These are phyloP conservation scores for Bradynema listronoti DNA, from an alignment of 1,140 invertebrate genomes.

Conservation along the genomic window DNA sequence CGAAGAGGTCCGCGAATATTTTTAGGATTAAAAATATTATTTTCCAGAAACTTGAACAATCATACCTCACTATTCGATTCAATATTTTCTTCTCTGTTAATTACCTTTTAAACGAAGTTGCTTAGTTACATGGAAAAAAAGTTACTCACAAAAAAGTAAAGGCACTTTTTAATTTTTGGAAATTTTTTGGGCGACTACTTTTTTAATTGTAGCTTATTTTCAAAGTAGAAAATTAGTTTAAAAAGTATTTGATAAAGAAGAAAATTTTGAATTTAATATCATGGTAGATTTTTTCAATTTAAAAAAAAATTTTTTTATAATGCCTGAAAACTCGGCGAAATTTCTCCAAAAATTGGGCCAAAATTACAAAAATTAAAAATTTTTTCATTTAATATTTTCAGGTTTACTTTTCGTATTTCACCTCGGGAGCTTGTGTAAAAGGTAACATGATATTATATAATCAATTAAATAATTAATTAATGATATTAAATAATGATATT, in stretches of 20 bases:
- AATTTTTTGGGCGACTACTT: background rate
- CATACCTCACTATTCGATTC: background rate
- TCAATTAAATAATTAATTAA: too few species aligned
- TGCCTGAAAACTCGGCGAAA: background rate
- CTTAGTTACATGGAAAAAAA: background rate
- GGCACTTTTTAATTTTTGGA: background rate
- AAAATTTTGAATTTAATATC: slow-evolving; percentile 23
- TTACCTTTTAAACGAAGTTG: background rate
- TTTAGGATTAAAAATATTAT: slow-evolving; percentile 4
- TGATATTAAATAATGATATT: too few species aligned
- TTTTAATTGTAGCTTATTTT: slow-evolving; percentile 6
- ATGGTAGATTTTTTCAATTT: too few species aligned
- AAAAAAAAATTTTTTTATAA: background rate
- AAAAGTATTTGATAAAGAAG: background rate
- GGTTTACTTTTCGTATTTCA: slow-evolving; percentile 48
- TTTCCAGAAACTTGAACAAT: background rate
- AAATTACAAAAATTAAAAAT: background rate
- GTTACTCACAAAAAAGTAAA: background rate
- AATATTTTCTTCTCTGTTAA: background rate
- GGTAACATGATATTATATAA: too few species aligned
- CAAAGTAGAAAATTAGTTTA: background rate
- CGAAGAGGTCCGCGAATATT: slow-evolving; percentile 38
- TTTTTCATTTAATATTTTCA: slow-evolving; percentile 12
- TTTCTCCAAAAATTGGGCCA: background rate
- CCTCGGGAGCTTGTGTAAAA: slow-evolving; percentile 46